Evolutionary conservation across 2,797 vertebrate genomes (phyloP), one percentile per base, ranked within the genome.

Genomic region (Pseudomugil gertrudae): DNA sequence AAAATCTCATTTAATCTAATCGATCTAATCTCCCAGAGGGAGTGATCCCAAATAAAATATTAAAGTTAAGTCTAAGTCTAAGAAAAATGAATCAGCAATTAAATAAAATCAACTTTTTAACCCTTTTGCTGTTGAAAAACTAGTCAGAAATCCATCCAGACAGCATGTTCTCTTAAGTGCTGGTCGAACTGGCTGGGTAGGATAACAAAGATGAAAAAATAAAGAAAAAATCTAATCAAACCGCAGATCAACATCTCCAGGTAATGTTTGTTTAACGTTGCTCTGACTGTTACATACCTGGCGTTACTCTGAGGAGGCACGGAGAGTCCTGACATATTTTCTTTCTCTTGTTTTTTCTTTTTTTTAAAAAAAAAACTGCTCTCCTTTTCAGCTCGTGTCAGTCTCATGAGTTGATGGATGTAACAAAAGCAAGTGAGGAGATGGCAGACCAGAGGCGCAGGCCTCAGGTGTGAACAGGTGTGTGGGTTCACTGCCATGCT

Each of bases 381-480:
- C 65, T 53, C 66, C 75, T 65, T 63, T 74, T 82, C 43, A 70
- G 72, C 74, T 78, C 36, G 62, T 78, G 77, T 89, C 71, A 83
- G 66, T 74, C 72, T 80, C 55, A 21, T 1, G 56, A 75, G 76
- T 68, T 87, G 88, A 89, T 84, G 73, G 85, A 90, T 81, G 87
- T 66, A 79, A 87, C 79, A 88, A 90, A 89, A 69, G 78, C 72
- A 71, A 67, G 51, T 13, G 68, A 79, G 72, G 79, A 76, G 81
- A 72, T 80, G 84, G 72, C 52, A 63, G 81, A 86, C 78, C 84
- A 64, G 74, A 89, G 86, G 91, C 66, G 38, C 81, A 64, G 85
- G 88, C 87, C 87, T 90, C 85, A 90, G 92, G 91, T 92, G 93
- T 90, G 90, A 94, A 92, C 92, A 93, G 92, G 90, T 92, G 93